These are phyloP conservation scores for Sipha maydis DNA, from an alignment of 2,888 invertebrate species.

Conservation along the genomic window DNA sequence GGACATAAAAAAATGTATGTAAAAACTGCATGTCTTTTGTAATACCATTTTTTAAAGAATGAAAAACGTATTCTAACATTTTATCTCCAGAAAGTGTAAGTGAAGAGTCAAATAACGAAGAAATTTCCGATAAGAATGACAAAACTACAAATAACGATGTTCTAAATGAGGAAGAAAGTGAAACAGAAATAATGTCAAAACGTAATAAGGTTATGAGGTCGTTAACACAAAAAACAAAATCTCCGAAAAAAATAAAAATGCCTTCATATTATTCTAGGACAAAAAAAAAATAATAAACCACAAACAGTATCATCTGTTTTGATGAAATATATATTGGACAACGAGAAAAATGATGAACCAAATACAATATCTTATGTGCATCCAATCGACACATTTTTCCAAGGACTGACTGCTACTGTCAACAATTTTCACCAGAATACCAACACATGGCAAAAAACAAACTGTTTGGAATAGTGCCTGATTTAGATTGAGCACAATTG, in stretches of 20 bases:
- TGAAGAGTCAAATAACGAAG: too few species aligned
- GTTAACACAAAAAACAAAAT: not conserved
- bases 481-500: conserved; percentile 28
- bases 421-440: conserved; percentile 42
- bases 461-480: conserved; percentile 20
- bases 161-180: not conserved
- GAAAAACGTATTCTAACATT: conserved; percentile 17
- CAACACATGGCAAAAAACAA: conserved; percentile 31
- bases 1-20: conserved; percentile 15
- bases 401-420: conserved; percentile 30
- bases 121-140: too few species aligned
- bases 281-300: conserved; percentile 19
- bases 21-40: too few species aligned
- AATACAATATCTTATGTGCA: not conserved
- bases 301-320: conserved; percentile 28
- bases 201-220: too few species aligned
- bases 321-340: not conserved
- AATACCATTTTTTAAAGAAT: too few species aligned
- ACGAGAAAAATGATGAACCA: not conserved
- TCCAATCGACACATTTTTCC: too few species aligned
- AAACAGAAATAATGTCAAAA: not conserved
- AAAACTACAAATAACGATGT: not conserved
- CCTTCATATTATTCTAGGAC: too few species aligned
- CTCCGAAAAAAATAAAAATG: too few species aligned
- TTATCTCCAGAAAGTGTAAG: too few species aligned